phyloP scores from a whole-genome alignment of 2,888 invertebrate genomes.

The Sussaba pulchella region DNA sequence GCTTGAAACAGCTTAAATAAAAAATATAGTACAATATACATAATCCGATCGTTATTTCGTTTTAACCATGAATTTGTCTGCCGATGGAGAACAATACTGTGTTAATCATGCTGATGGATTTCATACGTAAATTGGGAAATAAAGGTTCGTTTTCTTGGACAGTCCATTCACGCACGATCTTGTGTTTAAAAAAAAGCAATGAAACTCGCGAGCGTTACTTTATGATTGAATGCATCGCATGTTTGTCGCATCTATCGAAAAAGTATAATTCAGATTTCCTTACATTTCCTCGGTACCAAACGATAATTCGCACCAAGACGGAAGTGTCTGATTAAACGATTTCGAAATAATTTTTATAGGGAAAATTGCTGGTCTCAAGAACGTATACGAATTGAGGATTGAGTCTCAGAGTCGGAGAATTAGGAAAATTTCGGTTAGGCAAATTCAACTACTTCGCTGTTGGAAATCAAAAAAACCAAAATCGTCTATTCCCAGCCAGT shows the following conservation, averaged over 20 bases:
- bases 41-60: constrained; percentile 46
- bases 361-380: neutral
- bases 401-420: too few species aligned
- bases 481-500: neutral
- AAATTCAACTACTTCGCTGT: neutral
- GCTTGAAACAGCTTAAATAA: constrained; percentile 63
- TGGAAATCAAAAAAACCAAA: neutral
- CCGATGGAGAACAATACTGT: constrained; percentile 27
- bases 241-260: constrained; percentile 20
- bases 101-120: constrained; percentile 40
- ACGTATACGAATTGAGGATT: too few species aligned
- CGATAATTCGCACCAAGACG: constrained; percentile 8
- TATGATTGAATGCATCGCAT: constrained; percentile 1
- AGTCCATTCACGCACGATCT: constrained; percentile 28
- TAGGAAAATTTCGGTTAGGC: too few species aligned
- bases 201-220: constrained; percentile 12
- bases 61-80: constrained; percentile 8
- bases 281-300: constrained; percentile 56
- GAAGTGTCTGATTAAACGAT: neutral
- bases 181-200: constrained; percentile 5
- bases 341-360: neutral
- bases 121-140: constrained; percentile 39
- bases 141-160: constrained; percentile 36
- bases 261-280: too few species aligned
- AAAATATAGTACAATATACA: constrained; percentile 67